A percentile compares a stretch with the other conserved stretches of the same genome.
These are phyloP conservation scores for Oreocharis arfaki DNA, from an alignment of 2,113 vertebrate genomes.

Conservation along the genomic window DNA sequence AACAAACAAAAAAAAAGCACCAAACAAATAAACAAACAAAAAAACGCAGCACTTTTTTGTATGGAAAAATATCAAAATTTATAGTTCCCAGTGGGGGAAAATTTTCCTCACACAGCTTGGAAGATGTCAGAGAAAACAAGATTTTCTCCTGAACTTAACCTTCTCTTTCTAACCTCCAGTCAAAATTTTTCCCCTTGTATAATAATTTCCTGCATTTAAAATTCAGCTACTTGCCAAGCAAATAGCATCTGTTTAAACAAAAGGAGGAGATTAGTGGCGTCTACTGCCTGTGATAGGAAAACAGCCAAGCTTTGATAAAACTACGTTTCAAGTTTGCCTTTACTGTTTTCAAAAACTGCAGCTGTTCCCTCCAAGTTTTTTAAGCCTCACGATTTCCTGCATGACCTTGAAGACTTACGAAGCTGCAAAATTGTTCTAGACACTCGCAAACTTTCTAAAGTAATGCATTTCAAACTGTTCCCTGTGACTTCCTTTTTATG, in stretches of 20 bases:
- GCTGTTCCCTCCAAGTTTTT: constrained; percentile 5
- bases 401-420: neutral
- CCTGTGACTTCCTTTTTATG: neutral
- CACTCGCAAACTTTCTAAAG: neutral
- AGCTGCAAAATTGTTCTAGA: neutral
- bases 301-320: constrained; percentile 13
- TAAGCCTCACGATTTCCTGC: neutral
- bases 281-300: neutral
- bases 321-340: neutral
- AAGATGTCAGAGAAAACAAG: neutral
- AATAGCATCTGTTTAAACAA: constrained; percentile 44
- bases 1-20: too few species aligned
- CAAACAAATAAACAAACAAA: neutral
- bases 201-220: neutral
- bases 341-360: constrained; percentile 25
- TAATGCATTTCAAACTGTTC: neutral
- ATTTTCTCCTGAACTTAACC: neutral
- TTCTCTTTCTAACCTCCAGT: neutral
- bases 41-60: neutral
- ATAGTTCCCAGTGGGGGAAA: neutral
- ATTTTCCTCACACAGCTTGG: neutral
- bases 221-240: constrained; percentile 6
- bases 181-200: neutral
- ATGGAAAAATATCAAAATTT: neutral
- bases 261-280: constrained; percentile 19